These are phyloP conservation scores for Xanthia togata DNA, from an alignment of 2,888 invertebrate genomes.

Conservation along the genomic window DNA sequence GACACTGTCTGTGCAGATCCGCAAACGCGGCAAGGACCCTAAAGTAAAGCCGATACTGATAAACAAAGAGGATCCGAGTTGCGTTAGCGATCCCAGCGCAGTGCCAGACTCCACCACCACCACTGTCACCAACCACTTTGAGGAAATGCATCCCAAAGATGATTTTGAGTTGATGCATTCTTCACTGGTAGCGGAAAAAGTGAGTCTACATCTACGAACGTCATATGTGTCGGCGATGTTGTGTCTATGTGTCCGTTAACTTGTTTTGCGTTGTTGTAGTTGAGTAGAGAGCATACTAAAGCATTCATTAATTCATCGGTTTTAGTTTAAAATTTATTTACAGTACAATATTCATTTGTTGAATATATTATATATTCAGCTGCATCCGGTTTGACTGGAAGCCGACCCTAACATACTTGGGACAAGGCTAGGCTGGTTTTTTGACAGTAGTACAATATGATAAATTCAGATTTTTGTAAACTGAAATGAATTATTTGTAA, in stretches of 20 bases:
- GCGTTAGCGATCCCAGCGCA: slow-evolving; percentile 88
- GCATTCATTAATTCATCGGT: slow-evolving; percentile 15
- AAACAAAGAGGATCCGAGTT: slow-evolving; percentile 93
- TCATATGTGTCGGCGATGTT: slow-evolving; percentile 53
- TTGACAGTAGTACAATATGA: background rate
- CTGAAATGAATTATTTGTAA: slow-evolving; percentile 1
- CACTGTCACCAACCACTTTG: slow-evolving; percentile 92
- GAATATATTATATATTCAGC: too few species aligned
- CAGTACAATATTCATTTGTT: background rate
- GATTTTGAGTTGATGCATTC: slow-evolving; percentile 91
- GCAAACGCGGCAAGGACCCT: slow-evolving; percentile 93
- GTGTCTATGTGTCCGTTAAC: slow-evolving; percentile 48
- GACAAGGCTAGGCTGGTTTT: too few species aligned
- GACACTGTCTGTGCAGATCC: slow-evolving; percentile 86
- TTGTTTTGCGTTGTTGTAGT: slow-evolving; percentile 43
- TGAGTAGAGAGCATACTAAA: slow-evolving; percentile 28
- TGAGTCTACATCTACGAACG: slow-evolving; percentile 78
- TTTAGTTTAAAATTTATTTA: slow-evolving; percentile 21
- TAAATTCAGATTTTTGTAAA: slow-evolving; percentile 2
- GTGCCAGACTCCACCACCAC: slow-evolving; percentile 81
- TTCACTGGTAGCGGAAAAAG: slow-evolving; percentile 84
- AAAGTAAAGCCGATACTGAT: slow-evolving; percentile 94
- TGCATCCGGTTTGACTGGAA: too few species aligned
- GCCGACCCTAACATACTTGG: too few species aligned
- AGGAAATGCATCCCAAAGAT: slow-evolving; percentile 95